phyloP scores from a whole-genome alignment of 2,797 vertebrate genomes.

The Lophotriccus pileatus region DNA sequence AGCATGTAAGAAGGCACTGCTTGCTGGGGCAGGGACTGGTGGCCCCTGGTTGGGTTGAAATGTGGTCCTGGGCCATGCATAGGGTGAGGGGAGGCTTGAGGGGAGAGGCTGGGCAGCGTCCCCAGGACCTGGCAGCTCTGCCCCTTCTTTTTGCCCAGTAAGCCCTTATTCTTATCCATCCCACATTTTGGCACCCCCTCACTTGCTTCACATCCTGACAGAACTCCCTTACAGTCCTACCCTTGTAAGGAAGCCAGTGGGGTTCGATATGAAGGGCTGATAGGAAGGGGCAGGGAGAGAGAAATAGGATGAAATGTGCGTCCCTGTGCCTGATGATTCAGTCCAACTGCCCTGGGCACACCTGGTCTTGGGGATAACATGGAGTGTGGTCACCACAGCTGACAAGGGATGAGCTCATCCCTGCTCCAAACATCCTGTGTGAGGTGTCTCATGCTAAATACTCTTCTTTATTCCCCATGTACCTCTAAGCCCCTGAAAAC shows the following conservation, averaged over 20 bases:
- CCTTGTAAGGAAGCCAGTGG: neutral
- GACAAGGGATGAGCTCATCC: neutral
- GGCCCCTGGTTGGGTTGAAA: neutral
- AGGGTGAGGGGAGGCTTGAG: fast-evolving
- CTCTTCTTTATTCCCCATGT: neutral
- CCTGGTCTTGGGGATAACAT: neutral
- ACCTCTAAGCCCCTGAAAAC: neutral
- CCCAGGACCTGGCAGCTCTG: neutral
- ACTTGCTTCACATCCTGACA: neutral
- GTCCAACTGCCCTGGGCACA: neutral
- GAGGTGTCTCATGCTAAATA: neutral
- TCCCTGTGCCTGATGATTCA: neutral
- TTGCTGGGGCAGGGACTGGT: neutral
- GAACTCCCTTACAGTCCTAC: neutral
- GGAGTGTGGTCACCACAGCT: neutral
- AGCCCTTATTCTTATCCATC: neutral
- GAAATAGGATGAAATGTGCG: neutral
- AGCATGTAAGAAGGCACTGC: neutral
- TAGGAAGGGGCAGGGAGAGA: neutral
- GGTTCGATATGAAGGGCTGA: neutral
- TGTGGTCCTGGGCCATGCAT: neutral
- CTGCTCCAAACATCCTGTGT: neutral
- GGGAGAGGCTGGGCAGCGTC: neutral
- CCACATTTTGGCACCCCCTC: neutral
- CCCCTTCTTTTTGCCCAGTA: neutral